phyloP scores from a whole-genome alignment of 2,113 vertebrate species.

The Phyllostomus hastatus region DNA sequence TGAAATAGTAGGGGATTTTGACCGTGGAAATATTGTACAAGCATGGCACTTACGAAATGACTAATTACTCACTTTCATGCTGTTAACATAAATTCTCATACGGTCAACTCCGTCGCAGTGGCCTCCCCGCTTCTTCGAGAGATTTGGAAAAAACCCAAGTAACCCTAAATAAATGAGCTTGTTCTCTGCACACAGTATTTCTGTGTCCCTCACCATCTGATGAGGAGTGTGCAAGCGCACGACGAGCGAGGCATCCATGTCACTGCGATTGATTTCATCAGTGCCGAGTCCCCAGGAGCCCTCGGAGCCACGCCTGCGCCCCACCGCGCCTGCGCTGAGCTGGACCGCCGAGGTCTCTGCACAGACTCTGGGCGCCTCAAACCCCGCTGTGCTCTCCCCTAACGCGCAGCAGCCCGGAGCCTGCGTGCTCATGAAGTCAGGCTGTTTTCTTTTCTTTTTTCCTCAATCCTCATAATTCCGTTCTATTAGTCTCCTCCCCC shows the following conservation, averaged over 20 bases:
- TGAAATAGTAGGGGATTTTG: constrained; percentile 11
- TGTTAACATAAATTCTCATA: background rate
- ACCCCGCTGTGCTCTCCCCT: background rate
- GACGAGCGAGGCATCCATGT: background rate
- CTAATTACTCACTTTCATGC: background rate
- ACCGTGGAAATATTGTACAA: background rate
- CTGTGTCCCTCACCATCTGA: background rate
- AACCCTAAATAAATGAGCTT: background rate
- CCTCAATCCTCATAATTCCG: background rate
- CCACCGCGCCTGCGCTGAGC: background rate
- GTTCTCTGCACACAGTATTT: background rate
- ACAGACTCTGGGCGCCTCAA: background rate
- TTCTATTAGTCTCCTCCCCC: background rate
- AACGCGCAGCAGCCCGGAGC: background rate
- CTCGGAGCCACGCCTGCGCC: background rate
- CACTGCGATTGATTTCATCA: background rate
- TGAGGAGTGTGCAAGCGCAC: fast-evolving
- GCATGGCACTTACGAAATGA: background rate
- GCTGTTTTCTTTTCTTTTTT: no score
- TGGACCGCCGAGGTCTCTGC: background rate
- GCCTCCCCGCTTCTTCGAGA: background rate
- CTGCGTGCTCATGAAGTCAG: fast-evolving
- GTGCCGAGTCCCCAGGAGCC: background rate
- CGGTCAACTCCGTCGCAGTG: background rate
- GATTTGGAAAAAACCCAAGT: background rate